These are phyloP conservation scores for Eurois occulta DNA, from an alignment of 2,888 invertebrate genomes.

Conservation along the genomic window DNA sequence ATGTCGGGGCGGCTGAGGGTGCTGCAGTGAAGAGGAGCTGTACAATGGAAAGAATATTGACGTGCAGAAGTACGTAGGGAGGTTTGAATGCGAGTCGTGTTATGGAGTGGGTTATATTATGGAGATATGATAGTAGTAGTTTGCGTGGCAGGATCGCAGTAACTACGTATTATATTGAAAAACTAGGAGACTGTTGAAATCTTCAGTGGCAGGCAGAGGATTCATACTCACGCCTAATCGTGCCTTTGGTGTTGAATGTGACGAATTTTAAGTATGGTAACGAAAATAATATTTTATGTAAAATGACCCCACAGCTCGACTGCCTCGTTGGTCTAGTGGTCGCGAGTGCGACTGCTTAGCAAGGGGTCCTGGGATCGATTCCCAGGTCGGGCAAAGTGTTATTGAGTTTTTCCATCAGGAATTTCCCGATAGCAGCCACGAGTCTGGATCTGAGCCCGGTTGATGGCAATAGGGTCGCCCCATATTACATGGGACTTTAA, in stretches of 20 bases:
- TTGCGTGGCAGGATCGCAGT: neutral
- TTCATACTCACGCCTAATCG: neutral
- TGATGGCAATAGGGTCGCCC: no score
- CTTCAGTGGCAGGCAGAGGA: neutral
- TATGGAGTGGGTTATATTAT: conserved; percentile 6
- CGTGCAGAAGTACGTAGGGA: neutral
- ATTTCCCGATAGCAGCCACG: no score
- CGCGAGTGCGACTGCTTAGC: no score
- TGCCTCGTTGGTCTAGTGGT: no score
- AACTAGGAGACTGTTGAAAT: neutral
- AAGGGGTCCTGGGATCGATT: no score
- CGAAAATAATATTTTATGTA: neutral
- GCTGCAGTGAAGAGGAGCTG: conserved; percentile 24
- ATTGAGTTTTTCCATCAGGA: no score
- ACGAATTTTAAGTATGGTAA: neutral
- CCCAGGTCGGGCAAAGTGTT: no score
- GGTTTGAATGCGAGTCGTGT: conserved; percentile 4
- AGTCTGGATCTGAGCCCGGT: no score
- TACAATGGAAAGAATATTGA: conserved; percentile 41
- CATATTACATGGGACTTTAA: no score
- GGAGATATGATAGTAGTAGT: neutral
- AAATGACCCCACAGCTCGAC: neutral
- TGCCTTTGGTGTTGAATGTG: neutral
- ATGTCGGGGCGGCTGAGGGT: conserved; percentile 12
- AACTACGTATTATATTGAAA: neutral